phyloP scores from a whole-genome alignment of 2,888 invertebrate species.

The Drepanosiphum platanoidis region DNA sequence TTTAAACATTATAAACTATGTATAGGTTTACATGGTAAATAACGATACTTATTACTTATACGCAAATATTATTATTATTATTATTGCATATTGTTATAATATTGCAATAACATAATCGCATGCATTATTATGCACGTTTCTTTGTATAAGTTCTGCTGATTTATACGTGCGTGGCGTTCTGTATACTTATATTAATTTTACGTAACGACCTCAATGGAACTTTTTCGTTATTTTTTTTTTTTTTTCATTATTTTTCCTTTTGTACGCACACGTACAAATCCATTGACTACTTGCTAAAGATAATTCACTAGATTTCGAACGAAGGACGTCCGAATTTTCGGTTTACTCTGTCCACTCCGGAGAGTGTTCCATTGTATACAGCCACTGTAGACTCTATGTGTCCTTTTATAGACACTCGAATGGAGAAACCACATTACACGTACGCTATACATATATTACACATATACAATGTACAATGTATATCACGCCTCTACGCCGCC shows the following conservation, averaged over 20 bases:
- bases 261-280: neutral
- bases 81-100: neutral
- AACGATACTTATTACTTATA: no score
- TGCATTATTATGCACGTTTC: neutral
- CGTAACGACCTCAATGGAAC: neutral
- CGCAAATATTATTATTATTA: neutral
- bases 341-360: neutral
- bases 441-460: neutral
- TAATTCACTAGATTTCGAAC: neutral
- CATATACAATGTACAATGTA: neutral
- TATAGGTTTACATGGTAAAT: no score
- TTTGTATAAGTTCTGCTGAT: neutral
- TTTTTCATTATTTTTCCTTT: neutral
- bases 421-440: neutral
- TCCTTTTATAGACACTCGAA: neutral
- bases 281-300: neutral
- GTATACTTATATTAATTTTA: neutral
- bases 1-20: no score
- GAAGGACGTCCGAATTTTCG: conserved; percentile 6
- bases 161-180: conserved; percentile 25
- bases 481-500: neutral
- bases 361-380: neutral
- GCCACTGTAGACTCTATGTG: neutral
- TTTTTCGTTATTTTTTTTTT: neutral
- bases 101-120: neutral